Percentiles rank a stretch among this genome's conserved stretches.
These are phyloP conservation scores for Masnerella sp. DNA, from an alignment of 2,888 invertebrate species.

Conservation along the genomic window DNA sequence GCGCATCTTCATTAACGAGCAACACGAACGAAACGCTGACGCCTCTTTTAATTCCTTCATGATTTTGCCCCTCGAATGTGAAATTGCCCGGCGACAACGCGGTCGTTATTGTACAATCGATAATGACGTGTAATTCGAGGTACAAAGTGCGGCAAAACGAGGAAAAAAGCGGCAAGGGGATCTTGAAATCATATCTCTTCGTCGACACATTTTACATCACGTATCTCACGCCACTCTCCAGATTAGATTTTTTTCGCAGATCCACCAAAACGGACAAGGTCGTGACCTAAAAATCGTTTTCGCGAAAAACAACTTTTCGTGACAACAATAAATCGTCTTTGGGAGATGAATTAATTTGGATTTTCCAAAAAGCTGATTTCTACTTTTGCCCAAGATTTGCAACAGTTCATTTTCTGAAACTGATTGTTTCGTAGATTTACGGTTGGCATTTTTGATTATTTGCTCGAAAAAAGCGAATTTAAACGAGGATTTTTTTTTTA, in stretches of 20 bases:
- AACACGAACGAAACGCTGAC: constrained; percentile 28
- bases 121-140: constrained; percentile 48
- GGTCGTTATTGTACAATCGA: constrained; percentile 46
- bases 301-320: no score
- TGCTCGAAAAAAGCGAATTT: no score
- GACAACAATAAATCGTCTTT: no score
- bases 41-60: constrained; percentile 49
- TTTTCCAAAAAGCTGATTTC: no score
- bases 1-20: constrained; percentile 35
- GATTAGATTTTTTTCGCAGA: constrained; percentile 27
- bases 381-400: no score
- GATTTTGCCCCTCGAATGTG: constrained; percentile 27
- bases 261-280: constrained; percentile 38
- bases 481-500: no score
- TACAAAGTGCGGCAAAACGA: constrained; percentile 33
- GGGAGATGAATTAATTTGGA: no score
- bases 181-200: constrained; percentile 8
- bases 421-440: no score
- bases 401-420: no score
- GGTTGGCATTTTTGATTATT: no score
- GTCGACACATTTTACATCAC: constrained; percentile 20
- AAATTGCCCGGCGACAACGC: constrained; percentile 33
- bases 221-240: constrained; percentile 17
- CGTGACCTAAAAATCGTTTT: constrained; percentile 35
- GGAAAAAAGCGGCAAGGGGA: constrained; percentile 1